These are phyloP conservation scores for Phrixothrix hirtus DNA, from an alignment of 2,888 invertebrate genomes.

Conservation along the genomic window DNA sequence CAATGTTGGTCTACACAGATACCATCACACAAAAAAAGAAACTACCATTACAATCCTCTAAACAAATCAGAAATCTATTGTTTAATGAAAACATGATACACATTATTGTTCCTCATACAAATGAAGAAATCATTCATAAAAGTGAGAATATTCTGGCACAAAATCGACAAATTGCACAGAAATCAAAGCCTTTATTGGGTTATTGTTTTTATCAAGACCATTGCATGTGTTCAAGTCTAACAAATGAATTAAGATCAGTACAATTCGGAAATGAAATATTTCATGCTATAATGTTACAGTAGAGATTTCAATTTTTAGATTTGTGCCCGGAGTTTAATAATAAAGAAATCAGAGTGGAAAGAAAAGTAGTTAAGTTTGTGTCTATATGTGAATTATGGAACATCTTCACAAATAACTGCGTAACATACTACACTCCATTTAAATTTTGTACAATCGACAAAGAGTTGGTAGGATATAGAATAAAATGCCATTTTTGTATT, in stretches of 20 bases:
- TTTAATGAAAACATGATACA: neutral
- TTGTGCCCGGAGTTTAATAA: no score
- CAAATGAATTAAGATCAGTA: neutral
- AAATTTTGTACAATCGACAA: no score
- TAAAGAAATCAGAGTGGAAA: neutral
- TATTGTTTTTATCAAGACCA: no score
- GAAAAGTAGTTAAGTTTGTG: no score
- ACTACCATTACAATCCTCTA: neutral
- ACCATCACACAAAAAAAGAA: neutral
- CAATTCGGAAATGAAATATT: neutral
- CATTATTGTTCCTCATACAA: neutral
- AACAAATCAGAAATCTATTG: neutral
- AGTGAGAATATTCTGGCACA: neutral
- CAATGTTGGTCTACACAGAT: neutral
- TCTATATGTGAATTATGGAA: no score
- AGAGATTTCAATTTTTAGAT: neutral
- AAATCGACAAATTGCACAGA: neutral
- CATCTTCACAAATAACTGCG: neutral
- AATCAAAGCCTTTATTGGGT: no score
- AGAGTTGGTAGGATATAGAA: no score
- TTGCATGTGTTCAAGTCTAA: neutral
- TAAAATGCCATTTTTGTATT: no score
- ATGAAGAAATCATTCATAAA: neutral
- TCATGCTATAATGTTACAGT: neutral
- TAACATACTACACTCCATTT: no score